These are phyloP conservation scores for Pantala flavescens DNA, from an alignment of 1,140 invertebrate species.

Conservation along the genomic window DNA sequence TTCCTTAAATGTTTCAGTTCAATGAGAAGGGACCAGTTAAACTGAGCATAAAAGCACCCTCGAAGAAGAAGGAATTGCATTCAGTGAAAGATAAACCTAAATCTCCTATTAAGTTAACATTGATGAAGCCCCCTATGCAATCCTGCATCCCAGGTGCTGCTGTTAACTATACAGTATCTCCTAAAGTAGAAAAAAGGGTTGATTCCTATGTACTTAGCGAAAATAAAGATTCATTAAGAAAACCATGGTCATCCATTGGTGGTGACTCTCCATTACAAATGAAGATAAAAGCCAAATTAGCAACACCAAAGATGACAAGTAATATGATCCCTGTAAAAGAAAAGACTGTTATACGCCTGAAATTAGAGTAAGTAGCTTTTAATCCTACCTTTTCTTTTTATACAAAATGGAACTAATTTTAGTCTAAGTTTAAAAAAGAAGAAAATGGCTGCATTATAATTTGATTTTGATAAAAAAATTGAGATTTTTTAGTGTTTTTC, in stretches of 20 bases:
- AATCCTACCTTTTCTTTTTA: background rate
- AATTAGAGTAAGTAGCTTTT: background rate
- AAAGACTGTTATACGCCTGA: background rate
- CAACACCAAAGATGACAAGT: background rate
- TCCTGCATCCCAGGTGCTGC: background rate
- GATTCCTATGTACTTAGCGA: background rate
- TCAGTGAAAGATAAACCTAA: background rate
- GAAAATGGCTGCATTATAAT: too few relatives aligned
- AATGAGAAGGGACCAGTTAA: background rate
- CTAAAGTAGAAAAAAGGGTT: background rate
- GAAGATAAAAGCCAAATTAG: background rate
- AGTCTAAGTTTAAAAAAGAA: too few relatives aligned
- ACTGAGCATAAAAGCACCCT: background rate
- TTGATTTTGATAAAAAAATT: too few relatives aligned
- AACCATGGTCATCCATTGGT: background rate
- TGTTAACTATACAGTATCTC: background rate
- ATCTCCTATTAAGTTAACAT: background rate
- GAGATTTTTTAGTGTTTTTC: too few relatives aligned
- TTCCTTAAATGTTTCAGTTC: too few relatives aligned
- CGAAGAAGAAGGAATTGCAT: background rate
- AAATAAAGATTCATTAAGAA: background rate
- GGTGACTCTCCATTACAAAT: background rate
- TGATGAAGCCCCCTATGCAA: background rate
- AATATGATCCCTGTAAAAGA: background rate
- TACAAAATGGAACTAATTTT: background rate